Base-by-base conservation (phyloP, 2,113 vertebrate genomes). In the Macroglossus sobrinus region DNA sequence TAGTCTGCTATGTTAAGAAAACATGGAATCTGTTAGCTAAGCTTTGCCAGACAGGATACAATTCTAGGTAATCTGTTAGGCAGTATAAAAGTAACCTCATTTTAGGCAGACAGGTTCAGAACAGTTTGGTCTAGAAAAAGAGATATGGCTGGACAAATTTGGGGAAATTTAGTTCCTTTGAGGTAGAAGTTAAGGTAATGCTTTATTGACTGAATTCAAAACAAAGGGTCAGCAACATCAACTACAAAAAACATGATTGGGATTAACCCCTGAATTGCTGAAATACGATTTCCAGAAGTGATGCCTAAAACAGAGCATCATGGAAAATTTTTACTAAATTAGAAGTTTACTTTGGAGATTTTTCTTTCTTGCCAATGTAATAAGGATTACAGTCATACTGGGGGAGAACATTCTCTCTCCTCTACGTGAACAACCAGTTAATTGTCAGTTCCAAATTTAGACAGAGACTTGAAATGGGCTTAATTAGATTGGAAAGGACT, bases 391-490 rank as follows among this genome's bases (percentile, higher is more conserved):
- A 82, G 68, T n/a, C 66, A 19, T n/a, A 76, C 15, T 45, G n/a
- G 75, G 40, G 15, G 10, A 91, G 18, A 95, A 6, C 45, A 33
- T 11, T 79, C 14, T 88, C 33, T 50, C 30, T 89, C 24, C 26
- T 95, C 35, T 53, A 30, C 38, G 30, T 79, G 71, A 57, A 63
- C 71, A 94, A 55, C 59, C 71, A 86, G 93, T 89, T 95, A 96
- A 26, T 50, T 92, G 68, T 95, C 79, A 89, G 78, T 69, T 95
- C 72, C 63, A 79, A 89, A 94, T 82, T 94, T 71, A 93, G 81
- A 68, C 66, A 88, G 85, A 72, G n/a, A 45, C 72, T 89, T 91
- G 40, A 92, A 96, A 74, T 53, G 61, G 81, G 38, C 66, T 96
- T 91, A 92, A 92, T 78, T 61, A 90, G 68, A 91, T 50, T 38